Base-by-base conservation (phyloP, 1,140 invertebrate genomes). In the Daktulosphaira vitifoliae region DNA sequence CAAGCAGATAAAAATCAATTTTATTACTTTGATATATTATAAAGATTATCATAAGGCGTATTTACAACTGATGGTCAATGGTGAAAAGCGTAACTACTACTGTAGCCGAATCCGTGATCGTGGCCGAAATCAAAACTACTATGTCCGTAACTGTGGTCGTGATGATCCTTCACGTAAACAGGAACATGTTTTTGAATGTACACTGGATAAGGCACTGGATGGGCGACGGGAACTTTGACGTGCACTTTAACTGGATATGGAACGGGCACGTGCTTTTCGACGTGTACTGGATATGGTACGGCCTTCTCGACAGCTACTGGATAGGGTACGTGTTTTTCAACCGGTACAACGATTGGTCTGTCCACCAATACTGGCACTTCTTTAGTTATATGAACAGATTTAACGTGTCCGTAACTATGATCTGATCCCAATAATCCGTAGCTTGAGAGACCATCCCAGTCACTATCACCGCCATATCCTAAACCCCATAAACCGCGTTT, bases 131-230 rank as follows among this genome's bases (percentile, higher is more conserved):
- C 56, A 16, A 20, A 48, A 13, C 16, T 62, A 48, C 56, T 25
- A 39, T 62, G 44, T 8, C 56, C 56, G 67, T 81, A 80, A 9
- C 82, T 79, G 46, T 72, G 71, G 66, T 77, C 74, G 6, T 83
- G 79, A 33, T 77, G 82, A 68, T 79, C 83, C 71, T 84, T 81
- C 29, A 85, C 82, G 56, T 80, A 77, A 68, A 69, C 42, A 0
- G 70, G 70, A 13, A 71, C 62, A 15, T 68, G 66, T 23, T 71
- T 70, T 25, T 68, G 66, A 0, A 71, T 68, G 13, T 68, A 65
- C 38, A 68, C 69, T 0, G 70, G 70, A 7, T 69, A 66, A 11
- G 70, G 69, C 11, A 70, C 66, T 4, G 67, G 67, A 15, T 69
- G 69, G 8, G 67, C 66, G 15, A 70, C 69, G 79, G 74, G 74